phyloP scores from a whole-genome alignment of 2,797 vertebrate genomes.

The Urocyon cinereoargenteus region DNA sequence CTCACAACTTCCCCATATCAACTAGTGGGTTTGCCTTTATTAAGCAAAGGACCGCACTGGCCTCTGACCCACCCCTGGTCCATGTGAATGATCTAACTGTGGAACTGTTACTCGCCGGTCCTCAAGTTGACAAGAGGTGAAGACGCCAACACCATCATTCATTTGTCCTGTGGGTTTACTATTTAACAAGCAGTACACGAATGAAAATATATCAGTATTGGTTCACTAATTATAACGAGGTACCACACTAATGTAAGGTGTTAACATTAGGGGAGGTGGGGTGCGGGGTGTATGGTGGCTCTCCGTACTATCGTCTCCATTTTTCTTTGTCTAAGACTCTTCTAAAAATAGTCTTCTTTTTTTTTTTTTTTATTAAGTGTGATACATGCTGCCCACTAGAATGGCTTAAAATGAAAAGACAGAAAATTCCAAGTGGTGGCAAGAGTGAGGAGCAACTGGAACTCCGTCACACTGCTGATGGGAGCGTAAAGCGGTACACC shows the following conservation, averaged over 20 bases:
- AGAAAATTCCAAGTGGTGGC: slow-evolving; percentile 38
- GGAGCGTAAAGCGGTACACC: background rate
- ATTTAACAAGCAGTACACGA: slow-evolving; percentile 25
- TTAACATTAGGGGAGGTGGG: background rate
- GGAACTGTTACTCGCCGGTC: background rate
- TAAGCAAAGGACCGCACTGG: background rate
- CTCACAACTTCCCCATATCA: background rate
- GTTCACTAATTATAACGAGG: background rate
- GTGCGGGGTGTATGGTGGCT: background rate
- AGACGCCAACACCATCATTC: background rate
- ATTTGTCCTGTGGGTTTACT: background rate
- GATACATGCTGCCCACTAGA: background rate
- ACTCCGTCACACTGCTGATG: background rate
- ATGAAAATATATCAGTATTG: background rate
- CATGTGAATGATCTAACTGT: background rate
- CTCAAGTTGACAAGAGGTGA: background rate
- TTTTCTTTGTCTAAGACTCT: slow-evolving; percentile 46
- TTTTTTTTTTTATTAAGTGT: background rate
- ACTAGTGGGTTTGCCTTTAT: slow-evolving; percentile 1
- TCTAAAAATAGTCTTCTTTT: slow-evolving; percentile 15
- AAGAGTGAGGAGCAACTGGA: background rate
- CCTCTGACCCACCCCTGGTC: background rate
- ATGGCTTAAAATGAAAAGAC: slow-evolving; percentile 30
- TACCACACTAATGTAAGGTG: background rate
- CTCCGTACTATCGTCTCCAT: background rate